Evolutionary conservation across 2,113 vertebrate species (phyloP).

Genomic region (Glaucomys volans): DNA sequence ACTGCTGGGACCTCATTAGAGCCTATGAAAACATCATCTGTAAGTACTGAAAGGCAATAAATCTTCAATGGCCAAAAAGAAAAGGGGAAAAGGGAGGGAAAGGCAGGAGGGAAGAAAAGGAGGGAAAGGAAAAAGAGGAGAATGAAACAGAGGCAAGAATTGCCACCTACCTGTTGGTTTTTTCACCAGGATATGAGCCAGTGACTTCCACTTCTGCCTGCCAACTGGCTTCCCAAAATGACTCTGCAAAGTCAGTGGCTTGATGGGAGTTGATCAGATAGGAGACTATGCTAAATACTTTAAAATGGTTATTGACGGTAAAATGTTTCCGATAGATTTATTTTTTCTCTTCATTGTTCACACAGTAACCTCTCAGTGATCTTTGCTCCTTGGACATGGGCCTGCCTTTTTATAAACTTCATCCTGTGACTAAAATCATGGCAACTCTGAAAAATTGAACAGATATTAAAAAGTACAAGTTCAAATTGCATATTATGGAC

Average conservation of each 20-base stretch:
- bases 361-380: not conserved
- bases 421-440: not conserved
- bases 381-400: not conserved
- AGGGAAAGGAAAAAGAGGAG: not conserved
- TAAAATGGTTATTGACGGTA: constrained; percentile 73
- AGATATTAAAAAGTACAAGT: not conserved
- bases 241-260: constrained; percentile 74
- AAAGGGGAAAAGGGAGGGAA: constrained; percentile 65
- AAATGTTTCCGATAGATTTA: constrained; percentile 55
- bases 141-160: not conserved
- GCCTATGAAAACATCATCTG: constrained; percentile 90
- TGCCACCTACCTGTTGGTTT: constrained; percentile 75
- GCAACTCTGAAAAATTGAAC: not conserved
- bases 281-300: constrained; percentile 60
- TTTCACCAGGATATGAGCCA: constrained; percentile 78
- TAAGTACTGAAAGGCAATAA: constrained; percentile 87
- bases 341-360: not conserved
- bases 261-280: constrained; percentile 79
- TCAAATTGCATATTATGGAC: not conserved
- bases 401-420: constrained; percentile 37
- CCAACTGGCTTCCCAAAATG: constrained; percentile 82
- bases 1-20: constrained; percentile 92
- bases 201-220: constrained; percentile 79
- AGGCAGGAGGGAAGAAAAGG: constrained; percentile 51
- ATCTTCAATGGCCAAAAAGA: constrained; percentile 85